Evolutionary conservation across 2,113 vertebrate species (phyloP).

Genomic region (Osmerus mordax): DNA sequence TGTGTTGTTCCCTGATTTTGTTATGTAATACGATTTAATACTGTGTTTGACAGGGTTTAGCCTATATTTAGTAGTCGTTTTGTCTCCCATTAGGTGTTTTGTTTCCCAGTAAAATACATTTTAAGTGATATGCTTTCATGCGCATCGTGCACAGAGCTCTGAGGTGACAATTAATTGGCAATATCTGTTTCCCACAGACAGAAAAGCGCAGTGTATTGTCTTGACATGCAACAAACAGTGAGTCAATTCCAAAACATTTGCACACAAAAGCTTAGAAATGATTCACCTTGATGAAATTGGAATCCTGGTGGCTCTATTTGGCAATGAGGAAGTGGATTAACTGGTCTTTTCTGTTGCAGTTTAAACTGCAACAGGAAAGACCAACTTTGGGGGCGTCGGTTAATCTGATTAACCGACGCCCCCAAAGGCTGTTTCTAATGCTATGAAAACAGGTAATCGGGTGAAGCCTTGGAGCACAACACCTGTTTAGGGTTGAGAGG

Average conservation of each 20-base stretch:
- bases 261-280: neutral
- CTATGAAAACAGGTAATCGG: neutral
- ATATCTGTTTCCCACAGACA: too few species aligned
- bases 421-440: neutral
- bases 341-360: neutral
- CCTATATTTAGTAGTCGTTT: neutral
- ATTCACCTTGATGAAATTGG: neutral
- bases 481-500: neutral
- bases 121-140: too few species aligned
- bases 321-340: neutral
- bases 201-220: too few species aligned
- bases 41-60: neutral
- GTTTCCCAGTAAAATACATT: neutral
- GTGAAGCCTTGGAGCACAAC: neutral
- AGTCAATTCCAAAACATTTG: neutral
- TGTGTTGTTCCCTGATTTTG: neutral
- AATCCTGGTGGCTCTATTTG: neutral
- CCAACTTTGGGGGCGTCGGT: too few species aligned
- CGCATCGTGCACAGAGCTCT: too few species aligned
- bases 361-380: too few species aligned
- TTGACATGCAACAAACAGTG: neutral
- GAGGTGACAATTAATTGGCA: too few species aligned
- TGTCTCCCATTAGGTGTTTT: neutral
- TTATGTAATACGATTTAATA: slow-evolving; percentile 28
- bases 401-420: neutral